These are phyloP conservation scores for Gobio occitaniae DNA, from an alignment of 2,797 vertebrate genomes.

Conservation along the genomic window DNA sequence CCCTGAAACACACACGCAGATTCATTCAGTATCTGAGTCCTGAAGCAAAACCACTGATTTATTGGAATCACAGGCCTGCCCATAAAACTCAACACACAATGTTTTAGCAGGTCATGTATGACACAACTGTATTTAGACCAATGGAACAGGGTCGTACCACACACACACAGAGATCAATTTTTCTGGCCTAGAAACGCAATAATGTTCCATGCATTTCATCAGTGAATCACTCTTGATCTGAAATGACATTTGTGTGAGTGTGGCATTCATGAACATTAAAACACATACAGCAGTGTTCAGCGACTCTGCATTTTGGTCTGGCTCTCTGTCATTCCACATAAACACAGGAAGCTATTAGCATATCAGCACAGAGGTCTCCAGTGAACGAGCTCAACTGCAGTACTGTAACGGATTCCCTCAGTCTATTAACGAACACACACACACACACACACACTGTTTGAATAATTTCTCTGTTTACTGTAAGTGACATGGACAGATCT, in stretches of 20 bases:
- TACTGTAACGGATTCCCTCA: conserved; percentile 35
- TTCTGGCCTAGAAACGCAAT: conserved; percentile 39
- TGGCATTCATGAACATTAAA: conserved; percentile 29
- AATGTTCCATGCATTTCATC: conserved; percentile 19
- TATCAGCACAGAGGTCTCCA: conserved; percentile 49
- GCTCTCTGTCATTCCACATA: conserved; percentile 44
- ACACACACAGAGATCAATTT: conserved; percentile 17
- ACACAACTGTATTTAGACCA: background rate
- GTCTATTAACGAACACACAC: background rate
- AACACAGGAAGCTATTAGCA: conserved; percentile 57
- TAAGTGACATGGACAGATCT: background rate
- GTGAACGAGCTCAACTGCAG: conserved; percentile 31
- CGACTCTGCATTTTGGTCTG: conserved; percentile 38
- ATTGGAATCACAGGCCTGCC: background rate
- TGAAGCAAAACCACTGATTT: conserved; percentile 18
- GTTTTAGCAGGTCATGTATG: conserved; percentile 12
- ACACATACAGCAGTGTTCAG: conserved; percentile 41
- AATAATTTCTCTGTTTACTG: conserved; percentile 30
- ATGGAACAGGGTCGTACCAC: conserved; percentile 19
- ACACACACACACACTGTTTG: background rate
- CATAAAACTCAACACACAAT: background rate
- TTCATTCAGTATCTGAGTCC: background rate
- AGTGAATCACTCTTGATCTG: conserved; percentile 11
- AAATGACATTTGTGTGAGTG: conserved; percentile 43
- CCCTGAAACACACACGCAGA: conserved; percentile 72